Conservation (phyloP, 2,797 vertebrate genomes). For the Gymnocypris eckloni region DNA sequence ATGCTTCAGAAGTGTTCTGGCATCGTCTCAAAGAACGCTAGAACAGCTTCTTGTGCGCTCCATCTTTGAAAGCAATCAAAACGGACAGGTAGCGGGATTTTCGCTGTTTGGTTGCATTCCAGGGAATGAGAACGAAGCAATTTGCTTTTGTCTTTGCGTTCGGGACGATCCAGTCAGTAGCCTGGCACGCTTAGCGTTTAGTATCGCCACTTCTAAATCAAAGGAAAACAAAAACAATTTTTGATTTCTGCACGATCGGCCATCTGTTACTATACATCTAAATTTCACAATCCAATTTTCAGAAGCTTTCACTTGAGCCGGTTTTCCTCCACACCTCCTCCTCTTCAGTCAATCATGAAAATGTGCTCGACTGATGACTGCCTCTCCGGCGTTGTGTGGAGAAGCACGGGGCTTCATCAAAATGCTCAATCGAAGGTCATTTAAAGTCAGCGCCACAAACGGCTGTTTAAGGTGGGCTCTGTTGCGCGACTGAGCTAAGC, state of each 20-base stretch:
- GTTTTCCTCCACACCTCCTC: constrained; percentile 61
- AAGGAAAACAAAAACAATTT: constrained; percentile 75
- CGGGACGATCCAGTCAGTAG: constrained; percentile 70
- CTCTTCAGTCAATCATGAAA: constrained; percentile 69
- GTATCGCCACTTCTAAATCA: constrained; percentile 77
- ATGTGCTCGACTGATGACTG: constrained; percentile 65
- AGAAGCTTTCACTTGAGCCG: constrained; percentile 64
- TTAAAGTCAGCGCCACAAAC: constrained; percentile 62
- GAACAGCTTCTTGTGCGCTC: background rate
- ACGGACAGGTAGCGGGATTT: constrained; percentile 73
- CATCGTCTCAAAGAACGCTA: constrained; percentile 5
- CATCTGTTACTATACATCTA: constrained; percentile 79
- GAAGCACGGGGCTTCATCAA: constrained; percentile 68
- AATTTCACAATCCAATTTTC: constrained; percentile 70
- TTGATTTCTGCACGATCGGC: constrained; percentile 78
- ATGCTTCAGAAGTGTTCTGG: constrained; percentile 35
- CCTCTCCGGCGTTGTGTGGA: constrained; percentile 65
- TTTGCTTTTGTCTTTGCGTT: constrained; percentile 70
- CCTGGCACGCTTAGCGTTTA: constrained; percentile 75
- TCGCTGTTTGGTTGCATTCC: constrained; percentile 69
- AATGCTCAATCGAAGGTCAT: constrained; percentile 71
- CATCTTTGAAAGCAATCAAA: constrained; percentile 70
- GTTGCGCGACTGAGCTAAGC: constrained; percentile 49
- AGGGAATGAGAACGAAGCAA: constrained; percentile 47
- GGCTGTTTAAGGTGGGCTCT: constrained; percentile 55